Percentiles rank a stretch among this genome's conserved stretches.
Evolutionary conservation across 2,888 invertebrate species (phyloP).

Genomic region (Heliconius charithonia): DNA sequence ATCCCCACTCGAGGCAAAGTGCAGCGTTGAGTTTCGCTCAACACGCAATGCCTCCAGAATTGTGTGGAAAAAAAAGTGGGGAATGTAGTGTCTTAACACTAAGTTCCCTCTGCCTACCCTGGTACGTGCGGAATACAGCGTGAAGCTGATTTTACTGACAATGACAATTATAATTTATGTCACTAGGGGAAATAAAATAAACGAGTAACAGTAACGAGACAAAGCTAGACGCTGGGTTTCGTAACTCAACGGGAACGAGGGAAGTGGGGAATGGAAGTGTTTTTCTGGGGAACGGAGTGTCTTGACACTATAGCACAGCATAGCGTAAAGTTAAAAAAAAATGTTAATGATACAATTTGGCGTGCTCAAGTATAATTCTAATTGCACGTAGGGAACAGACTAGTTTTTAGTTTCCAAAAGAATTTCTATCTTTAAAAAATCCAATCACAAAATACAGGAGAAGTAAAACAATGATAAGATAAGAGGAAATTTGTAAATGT

Average conservation of each 20-base stretch:
- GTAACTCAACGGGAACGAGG: not conserved
- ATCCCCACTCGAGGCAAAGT: not conserved
- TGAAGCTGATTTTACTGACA: too few relatives aligned
- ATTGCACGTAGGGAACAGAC: too few relatives aligned
- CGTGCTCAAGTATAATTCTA: too few relatives aligned
- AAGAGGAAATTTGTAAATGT: not conserved
- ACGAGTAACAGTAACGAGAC: not conserved
- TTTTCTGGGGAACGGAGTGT: not conserved
- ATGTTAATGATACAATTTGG: too few relatives aligned
- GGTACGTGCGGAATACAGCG: not conserved
- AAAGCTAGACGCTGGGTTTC: not conserved
- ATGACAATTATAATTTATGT: too few relatives aligned
- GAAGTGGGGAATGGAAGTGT: not conserved
- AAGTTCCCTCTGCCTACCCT: not conserved
- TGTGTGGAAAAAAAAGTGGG: not conserved
- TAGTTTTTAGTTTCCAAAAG: too few relatives aligned
- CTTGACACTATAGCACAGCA: too few relatives aligned
- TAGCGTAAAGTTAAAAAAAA: too few relatives aligned
- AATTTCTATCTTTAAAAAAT: too few relatives aligned
- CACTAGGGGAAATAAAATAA: too few relatives aligned
- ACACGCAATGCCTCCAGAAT: not conserved
- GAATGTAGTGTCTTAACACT: not conserved
- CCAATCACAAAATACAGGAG: not conserved
- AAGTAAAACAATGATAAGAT: not conserved
- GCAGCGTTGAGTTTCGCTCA: too few relatives aligned